Base-by-base conservation (phyloP, 2,888 invertebrate genomes). In the Drosophila multiciliata region DNA sequence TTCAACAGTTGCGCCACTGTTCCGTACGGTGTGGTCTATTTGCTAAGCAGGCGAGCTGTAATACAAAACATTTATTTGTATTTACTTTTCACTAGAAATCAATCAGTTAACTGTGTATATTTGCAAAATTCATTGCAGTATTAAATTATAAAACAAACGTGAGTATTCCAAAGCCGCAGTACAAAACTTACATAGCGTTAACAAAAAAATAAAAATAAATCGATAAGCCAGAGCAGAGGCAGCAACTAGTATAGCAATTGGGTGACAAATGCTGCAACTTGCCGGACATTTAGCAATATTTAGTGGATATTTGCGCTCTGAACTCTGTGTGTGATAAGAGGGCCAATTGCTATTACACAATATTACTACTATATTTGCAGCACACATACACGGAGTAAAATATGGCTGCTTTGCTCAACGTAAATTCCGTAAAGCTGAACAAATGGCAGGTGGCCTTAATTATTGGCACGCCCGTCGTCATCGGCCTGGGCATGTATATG, bases 391-490 rank as follows among this genome's bases (percentile, higher is more conserved):
- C 33, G 55, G 45, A 35, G 29, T n/a, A 57, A 15, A 57, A 66
- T 53, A 89, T 89, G 89, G 75, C 87, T 55, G 88, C 89, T 78
- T 74, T 90, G 32, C 86, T 85, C 38, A 91, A 90, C 68, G 70
- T 91, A 60, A 86, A 90, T 52, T 88, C 90, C 17, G 65, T 92
- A 17, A 90, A 90, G 61, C 69, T 92, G 7, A 86, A 96, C 82
- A 97, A 96, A 95, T 97, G 98, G 97, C 97, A 98, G 94, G 94
- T 98, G 89, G 97, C 97, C 73, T 94, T 98, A 75, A 95, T 96
- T 71, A 94, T 98, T 77, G 97, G 97, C 83, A 96, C 97, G 78
- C 97, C 97, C 89, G 94, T 97, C 82, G 97, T 96, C 70, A 94
- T 97, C 66, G 97, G 97, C 67, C 93, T 97, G 91, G 97, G 97